Evolutionary conservation across 2,113 vertebrate genomes (phyloP), one percentile per base, ranked within the genome.

Genomic region (Thamnaconus septentrionalis): DNA sequence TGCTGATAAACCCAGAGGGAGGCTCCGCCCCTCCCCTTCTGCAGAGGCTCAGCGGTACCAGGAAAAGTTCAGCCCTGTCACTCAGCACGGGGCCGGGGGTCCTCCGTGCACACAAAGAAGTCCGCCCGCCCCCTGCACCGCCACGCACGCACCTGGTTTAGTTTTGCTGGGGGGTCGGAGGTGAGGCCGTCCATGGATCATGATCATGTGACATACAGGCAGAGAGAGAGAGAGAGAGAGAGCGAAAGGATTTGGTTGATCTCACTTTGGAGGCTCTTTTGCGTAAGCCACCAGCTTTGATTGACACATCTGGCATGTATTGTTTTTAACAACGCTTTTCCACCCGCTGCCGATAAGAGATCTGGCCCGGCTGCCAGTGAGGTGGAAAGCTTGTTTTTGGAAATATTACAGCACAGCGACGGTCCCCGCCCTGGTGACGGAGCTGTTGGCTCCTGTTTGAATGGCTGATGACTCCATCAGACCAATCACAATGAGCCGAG

Each of bases 161-260:
- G 78, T 41, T 90, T 87, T 80, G 53, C 43, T 31, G 18, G 18
- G 58, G 61, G 82, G 81, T 88, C 67, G 2, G 64, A 77, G 80
- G 85, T 87, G 57, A 85, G 55, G 18, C 18, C 18, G 18, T 31
- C 18, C 18, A 31, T 31, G 18, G 83, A 87, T 85, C 64, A 65
- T 82, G 79, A 87, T 76, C 78, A 71, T 53, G 53, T 81, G 85
- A 86, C 83, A 82, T 66, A 65, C 86, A 83, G 64, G 47, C 67
- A 0, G 64, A 61, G 66, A 78, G 49, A 55, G 57, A 0, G 67
- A 53, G 65, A 41, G 58, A 41, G 59, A n/a, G 65, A 59, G 61
- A 65, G 56, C 31, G 41, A 55, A 62, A 62, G 68, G 74, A 76
- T 56, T 66, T 5, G 18, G 31, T 12, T 4, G 66, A 66, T 74